These are phyloP conservation scores for Takifugu ocellatus DNA, from an alignment of 2,797 vertebrate genomes.

Conservation along the genomic window DNA sequence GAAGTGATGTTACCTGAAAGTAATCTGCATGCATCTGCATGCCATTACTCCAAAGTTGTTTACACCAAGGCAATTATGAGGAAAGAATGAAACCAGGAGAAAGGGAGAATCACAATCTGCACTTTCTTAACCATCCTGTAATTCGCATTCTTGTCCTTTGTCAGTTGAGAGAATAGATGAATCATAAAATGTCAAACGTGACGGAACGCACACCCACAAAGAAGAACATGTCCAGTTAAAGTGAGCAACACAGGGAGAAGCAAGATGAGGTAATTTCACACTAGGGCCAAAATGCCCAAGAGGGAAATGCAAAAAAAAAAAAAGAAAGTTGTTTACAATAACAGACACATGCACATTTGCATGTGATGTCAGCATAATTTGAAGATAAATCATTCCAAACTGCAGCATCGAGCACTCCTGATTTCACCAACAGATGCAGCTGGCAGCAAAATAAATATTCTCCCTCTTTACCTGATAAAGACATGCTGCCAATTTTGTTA, in stretches of 20 bases:
- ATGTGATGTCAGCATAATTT: neutral
- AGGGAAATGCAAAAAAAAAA: neutral
- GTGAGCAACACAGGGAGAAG: neutral
- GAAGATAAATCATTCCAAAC: neutral
- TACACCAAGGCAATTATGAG: slow-evolving; percentile 37
- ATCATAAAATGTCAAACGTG: neutral
- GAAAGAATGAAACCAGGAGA: slow-evolving; percentile 28
- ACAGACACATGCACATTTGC: neutral
- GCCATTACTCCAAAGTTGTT: slow-evolving; percentile 5
- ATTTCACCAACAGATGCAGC: neutral
- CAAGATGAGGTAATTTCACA: neutral
- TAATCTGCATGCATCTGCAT: too few species aligned
- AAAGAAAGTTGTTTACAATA: neutral
- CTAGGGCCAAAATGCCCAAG: neutral
- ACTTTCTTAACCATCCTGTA: slow-evolving; percentile 17
- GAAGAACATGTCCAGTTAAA: neutral
- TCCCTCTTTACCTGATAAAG: neutral
- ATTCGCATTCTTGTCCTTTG: slow-evolving; percentile 3
- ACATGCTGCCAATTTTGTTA: slow-evolving; percentile 4
- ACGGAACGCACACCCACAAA: neutral
- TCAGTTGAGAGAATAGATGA: neutral
- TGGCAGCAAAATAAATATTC: neutral
- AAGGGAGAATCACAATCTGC: slow-evolving; percentile 9
- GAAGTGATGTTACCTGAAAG: too few species aligned
- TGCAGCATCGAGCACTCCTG: neutral